phyloP scores from a whole-genome alignment of 2,888 invertebrate genomes.

The Ectropis crepuscularia region DNA sequence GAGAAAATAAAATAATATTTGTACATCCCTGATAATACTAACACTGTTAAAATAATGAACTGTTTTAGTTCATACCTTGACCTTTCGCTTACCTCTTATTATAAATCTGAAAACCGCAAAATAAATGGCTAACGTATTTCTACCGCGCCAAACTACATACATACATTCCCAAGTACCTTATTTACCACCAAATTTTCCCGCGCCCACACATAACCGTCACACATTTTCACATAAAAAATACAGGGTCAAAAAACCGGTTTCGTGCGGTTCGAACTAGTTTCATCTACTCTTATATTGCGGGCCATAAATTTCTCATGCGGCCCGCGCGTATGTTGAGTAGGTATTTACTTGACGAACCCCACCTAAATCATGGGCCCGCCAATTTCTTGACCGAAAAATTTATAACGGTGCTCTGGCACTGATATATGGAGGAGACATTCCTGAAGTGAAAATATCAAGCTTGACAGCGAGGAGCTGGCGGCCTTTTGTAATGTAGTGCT shows the following conservation, averaged over 20 bases:
- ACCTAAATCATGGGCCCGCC: slow-evolving; percentile 71
- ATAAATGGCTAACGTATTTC: slow-evolving; percentile 7
- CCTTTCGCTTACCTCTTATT: too few species aligned
- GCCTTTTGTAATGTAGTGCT: background rate
- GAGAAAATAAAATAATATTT: too few species aligned
- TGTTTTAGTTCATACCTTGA: too few species aligned
- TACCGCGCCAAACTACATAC: slow-evolving; percentile 7
- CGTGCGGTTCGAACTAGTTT: slow-evolving; percentile 53
- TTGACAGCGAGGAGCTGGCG: slow-evolving; percentile 34
- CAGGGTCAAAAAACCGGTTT: slow-evolving; percentile 49
- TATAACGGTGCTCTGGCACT: slow-evolving; percentile 68
- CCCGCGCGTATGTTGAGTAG: slow-evolving; percentile 62
- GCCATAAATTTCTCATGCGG: slow-evolving; percentile 69
- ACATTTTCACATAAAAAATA: slow-evolving; percentile 57
- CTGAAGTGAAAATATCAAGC: slow-evolving; percentile 39
- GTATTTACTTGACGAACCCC: slow-evolving; percentile 66
- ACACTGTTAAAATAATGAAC: too few species aligned
- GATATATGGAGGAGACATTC: slow-evolving; percentile 67
- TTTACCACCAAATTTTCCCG: slow-evolving; percentile 33
- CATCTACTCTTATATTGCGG: slow-evolving; percentile 74
- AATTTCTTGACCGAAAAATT: slow-evolving; percentile 84
- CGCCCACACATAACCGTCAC: slow-evolving; percentile 37
- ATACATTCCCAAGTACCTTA: slow-evolving; percentile 26
- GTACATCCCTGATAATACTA: too few species aligned
- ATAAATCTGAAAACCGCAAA: background rate